Conservation (phyloP, 1,140 invertebrate species). For the Drosophila santomea region DNA sequence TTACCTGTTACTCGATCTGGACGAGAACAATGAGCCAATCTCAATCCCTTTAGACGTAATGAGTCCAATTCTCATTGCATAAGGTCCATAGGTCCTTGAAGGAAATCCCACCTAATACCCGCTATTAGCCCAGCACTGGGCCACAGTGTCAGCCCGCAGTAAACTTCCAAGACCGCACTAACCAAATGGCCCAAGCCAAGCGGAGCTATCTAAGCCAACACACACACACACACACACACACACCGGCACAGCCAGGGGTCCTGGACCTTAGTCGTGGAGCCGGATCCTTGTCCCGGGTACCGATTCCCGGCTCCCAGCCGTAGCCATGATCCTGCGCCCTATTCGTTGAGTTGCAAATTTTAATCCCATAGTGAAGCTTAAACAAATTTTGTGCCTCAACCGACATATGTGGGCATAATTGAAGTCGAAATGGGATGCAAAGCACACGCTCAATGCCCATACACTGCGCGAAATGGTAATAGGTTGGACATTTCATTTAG, state of each 20-base stretch:
- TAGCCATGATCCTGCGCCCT: slow-evolving; percentile 25
- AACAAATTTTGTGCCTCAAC: slow-evolving; percentile 75
- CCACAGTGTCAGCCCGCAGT: slow-evolving; percentile 42
- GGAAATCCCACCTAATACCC: slow-evolving; percentile 14
- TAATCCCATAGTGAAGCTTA: slow-evolving; percentile 74
- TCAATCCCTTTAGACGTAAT: slow-evolving; percentile 49
- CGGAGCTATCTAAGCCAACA: slow-evolving; percentile 35
- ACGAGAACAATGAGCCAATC: slow-evolving; percentile 39
- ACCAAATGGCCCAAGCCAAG: slow-evolving; percentile 48
- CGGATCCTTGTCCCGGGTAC: slow-evolving; percentile 1
- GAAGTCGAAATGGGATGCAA: slow-evolving; percentile 54
- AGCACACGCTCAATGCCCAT: slow-evolving; percentile 4
- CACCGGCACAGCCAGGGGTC: slow-evolving; percentile 9
- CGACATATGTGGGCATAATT: slow-evolving; percentile 76
- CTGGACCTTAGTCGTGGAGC: slow-evolving; percentile 8
- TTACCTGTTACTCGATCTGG: slow-evolving; percentile 17
- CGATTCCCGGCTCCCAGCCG: slow-evolving; percentile 12
- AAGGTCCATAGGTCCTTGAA: slow-evolving; percentile 24
- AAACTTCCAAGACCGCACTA: slow-evolving; percentile 61
- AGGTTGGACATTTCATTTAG: background rate
- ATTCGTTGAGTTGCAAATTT: slow-evolving; percentile 64
- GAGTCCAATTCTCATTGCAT: slow-evolving; percentile 47
- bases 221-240: background rate
- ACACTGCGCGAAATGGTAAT: slow-evolving; percentile 5
- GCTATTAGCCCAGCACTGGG: slow-evolving; percentile 9